Conservation (phyloP, 2,113 vertebrate genomes). For the Burhinus oedicnemus region DNA sequence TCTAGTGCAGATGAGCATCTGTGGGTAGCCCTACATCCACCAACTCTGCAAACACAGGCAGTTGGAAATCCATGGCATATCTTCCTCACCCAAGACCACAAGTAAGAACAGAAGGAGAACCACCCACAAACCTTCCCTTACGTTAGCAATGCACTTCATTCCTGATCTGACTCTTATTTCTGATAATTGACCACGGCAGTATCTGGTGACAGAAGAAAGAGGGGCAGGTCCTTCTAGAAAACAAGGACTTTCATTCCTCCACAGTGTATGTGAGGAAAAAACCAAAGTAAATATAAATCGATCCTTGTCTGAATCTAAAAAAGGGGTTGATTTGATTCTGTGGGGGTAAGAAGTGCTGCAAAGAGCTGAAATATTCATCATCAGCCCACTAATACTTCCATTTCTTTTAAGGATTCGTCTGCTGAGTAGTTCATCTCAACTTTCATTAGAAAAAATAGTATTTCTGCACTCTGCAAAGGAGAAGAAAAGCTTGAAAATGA, state of each 20-base stretch:
- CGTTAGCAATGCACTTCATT: background rate
- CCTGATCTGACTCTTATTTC: background rate
- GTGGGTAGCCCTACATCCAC: background rate
- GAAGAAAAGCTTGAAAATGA: too few relatives aligned
- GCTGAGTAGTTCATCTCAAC: background rate
- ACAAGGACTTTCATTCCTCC: too few relatives aligned
- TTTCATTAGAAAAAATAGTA: background rate
- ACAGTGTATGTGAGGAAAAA: too few relatives aligned
- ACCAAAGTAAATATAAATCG: background rate
- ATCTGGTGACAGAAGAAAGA: background rate
- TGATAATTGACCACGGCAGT: background rate
- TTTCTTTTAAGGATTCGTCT: background rate
- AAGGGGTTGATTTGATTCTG: background rate
- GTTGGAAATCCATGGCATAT: accelerated
- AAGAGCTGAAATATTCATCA: background rate
- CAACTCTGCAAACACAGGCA: background rate
- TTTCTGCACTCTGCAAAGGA: too few relatives aligned
- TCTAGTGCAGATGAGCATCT: background rate
- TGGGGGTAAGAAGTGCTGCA: background rate
- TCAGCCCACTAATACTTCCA: background rate
- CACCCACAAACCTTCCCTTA: background rate
- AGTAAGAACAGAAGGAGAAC: background rate
- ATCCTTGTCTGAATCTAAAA: background rate
- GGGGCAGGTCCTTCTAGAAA: background rate
- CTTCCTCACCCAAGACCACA: background rate